Conservation (phyloP, 2,888 invertebrate species). For the Amaurobius ferox region DNA sequence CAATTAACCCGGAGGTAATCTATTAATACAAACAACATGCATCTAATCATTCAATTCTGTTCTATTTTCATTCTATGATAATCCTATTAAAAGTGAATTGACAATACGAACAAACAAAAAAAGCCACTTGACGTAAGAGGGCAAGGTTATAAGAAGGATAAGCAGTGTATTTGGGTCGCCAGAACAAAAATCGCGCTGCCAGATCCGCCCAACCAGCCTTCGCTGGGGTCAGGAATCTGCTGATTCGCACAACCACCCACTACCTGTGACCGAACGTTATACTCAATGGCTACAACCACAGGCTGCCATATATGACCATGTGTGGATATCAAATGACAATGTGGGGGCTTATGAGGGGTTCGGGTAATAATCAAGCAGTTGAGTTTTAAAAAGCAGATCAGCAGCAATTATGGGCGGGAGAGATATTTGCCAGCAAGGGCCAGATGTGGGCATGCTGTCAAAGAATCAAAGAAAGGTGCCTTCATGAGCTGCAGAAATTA, state of each 20-base stretch:
- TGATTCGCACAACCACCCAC: slow-evolving; percentile 24
- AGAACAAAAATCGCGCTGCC: slow-evolving; percentile 11
- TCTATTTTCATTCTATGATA: slow-evolving; percentile 1
- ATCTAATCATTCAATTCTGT: not conserved
- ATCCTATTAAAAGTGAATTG: slow-evolving; percentile 1
- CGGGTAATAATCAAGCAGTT: no score
- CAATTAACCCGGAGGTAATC: not conserved
- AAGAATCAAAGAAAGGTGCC: no score
- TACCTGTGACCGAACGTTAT: not conserved
- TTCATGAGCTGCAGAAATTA: no score
- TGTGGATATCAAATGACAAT: not conserved
- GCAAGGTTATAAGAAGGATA: slow-evolving; percentile 29
- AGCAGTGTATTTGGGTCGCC: slow-evolving; percentile 20
- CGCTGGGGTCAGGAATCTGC: slow-evolving; percentile 18
- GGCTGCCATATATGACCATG: not conserved
- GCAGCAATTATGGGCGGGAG: no score
- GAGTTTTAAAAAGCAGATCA: no score
- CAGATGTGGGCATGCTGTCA: no score
- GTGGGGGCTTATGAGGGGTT: not conserved
- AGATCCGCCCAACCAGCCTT: slow-evolving; percentile 21
- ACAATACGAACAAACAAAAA: not conserved
- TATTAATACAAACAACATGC: not conserved
- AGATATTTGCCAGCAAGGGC: no score
- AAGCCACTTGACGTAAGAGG: slow-evolving; percentile 24
- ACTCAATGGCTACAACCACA: not conserved